Conservation (phyloP, 2,888 invertebrate genomes). For the Dryomyza anilis region DNA sequence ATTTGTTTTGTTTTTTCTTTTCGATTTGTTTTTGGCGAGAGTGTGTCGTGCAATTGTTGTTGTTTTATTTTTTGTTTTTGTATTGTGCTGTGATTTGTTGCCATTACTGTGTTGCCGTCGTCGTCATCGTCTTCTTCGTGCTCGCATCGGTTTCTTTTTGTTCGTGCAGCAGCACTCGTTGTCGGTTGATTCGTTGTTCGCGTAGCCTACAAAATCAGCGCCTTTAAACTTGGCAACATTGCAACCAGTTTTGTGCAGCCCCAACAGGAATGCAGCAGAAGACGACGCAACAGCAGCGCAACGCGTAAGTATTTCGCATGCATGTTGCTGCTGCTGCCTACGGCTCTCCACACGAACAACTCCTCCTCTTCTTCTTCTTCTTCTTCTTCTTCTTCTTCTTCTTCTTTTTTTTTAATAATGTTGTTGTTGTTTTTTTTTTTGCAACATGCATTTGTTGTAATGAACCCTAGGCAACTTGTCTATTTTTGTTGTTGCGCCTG, state of each 20-base stretch:
- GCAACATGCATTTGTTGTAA: constrained; percentile 6
- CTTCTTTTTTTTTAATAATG: constrained; percentile 3
- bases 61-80: constrained; percentile 3
- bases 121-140: background rate
- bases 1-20: no score
- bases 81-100: constrained; percentile 18
- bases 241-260: constrained; percentile 15
- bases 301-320: constrained; percentile 5
- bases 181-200: background rate
- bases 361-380: background rate
- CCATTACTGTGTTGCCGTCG: constrained; percentile 9
- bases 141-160: background rate
- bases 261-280: constrained; percentile 24
- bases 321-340: background rate
- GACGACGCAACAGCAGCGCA: no score
- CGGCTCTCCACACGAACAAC: background rate
- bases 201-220: constrained; percentile 22
- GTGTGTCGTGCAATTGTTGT: no score
- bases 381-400: background rate
- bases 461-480: constrained; percentile 19
- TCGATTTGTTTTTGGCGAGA: no score
- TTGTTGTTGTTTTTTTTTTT: background rate
- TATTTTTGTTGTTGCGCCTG: constrained; percentile 36
- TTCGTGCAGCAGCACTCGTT: background rate
- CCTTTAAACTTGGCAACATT: constrained; percentile 27